Conservation (phyloP, 92 coral and sea anemone species). For the Porites rus region DNA sequence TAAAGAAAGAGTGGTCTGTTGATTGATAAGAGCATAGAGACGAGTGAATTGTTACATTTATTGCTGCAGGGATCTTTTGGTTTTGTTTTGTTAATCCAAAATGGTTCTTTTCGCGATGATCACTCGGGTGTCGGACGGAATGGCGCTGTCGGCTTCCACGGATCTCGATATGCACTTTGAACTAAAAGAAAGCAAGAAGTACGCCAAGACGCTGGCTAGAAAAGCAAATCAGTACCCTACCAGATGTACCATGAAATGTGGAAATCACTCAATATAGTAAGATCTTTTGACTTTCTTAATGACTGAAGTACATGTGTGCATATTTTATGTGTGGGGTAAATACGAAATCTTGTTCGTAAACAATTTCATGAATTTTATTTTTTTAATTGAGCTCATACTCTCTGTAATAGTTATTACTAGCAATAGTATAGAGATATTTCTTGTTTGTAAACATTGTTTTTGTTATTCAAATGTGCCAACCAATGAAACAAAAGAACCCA, state of each 20-base stretch:
- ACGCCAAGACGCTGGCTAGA: conserved; percentile 84
- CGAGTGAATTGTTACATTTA: neutral
- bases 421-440: no score
- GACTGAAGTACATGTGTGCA: no score
- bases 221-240: conserved; percentile 93
- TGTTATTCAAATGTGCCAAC: no score
- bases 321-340: no score
- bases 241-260: conserved; percentile 88
- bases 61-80: neutral
- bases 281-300: conserved; percentile 14
- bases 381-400: no score
- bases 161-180: conserved; percentile 97
- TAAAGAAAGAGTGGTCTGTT: neutral
- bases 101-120: conserved; percentile 98
- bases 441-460: no score
- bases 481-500: no score
- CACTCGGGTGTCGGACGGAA: conserved; percentile 93
- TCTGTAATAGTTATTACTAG: no score
- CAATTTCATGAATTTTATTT: no score
- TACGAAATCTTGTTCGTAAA: no score
- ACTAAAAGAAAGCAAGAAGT: conserved; percentile 92
- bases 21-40: conserved; percentile 3
- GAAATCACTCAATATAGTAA: conserved; percentile 88
- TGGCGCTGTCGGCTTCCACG: conserved; percentile 95
- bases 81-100: neutral